These are phyloP conservation scores for Pandion haliaetus DNA, from an alignment of 2,113 vertebrate species.

Conservation along the genomic window DNA sequence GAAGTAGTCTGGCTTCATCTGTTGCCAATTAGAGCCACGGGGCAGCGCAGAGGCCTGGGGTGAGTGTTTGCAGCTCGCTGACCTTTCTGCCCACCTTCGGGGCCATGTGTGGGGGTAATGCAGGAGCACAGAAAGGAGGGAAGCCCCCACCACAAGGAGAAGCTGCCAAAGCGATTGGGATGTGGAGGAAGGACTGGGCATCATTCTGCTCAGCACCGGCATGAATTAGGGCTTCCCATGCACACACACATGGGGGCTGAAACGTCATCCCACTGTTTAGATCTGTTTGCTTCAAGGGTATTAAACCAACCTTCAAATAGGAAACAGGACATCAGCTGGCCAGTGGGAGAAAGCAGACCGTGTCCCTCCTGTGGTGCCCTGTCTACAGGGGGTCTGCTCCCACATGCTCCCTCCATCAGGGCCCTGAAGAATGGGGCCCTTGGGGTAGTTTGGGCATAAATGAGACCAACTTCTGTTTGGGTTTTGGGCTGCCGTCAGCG, in stretches of 20 bases:
- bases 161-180: accelerated
- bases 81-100: neutral
- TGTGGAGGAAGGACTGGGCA: neutral
- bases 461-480: neutral
- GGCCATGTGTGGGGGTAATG: accelerated
- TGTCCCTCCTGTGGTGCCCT: neutral
- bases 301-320: neutral
- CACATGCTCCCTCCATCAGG: accelerated
- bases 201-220: neutral
- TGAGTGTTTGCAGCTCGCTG: neutral
- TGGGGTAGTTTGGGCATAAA: neutral
- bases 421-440: neutral
- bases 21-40: constrained; percentile 13
- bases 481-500: neutral
- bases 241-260: neutral
- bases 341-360: neutral
- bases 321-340: neutral
- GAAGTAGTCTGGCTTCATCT: constrained; percentile 39
- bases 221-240: neutral
- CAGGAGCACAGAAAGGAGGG: neutral
- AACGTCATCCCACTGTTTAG: neutral
- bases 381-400: neutral
- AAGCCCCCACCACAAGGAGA: accelerated
- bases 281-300: neutral
- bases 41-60: neutral